Evolutionary conservation across 2,888 invertebrate species (phyloP).

Genomic region (Drosophila cracens): DNA sequence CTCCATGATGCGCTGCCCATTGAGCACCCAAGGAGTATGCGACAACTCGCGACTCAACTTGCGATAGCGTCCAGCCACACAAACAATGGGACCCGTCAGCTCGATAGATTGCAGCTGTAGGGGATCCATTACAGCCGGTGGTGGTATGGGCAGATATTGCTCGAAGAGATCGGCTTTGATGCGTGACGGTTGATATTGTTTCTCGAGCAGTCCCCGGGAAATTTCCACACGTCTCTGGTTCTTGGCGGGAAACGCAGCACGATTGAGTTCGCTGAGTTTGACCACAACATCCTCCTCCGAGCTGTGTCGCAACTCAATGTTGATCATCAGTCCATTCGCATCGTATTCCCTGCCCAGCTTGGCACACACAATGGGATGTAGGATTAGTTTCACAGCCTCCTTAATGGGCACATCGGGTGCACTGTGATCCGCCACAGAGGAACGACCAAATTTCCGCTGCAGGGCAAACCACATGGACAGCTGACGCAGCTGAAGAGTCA

Average conservation of each 20-base stretch:
- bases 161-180: conserved; percentile 86
- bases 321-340: conserved; percentile 85
- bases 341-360: conserved; percentile 87
- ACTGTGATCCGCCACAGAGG: conserved; percentile 82
- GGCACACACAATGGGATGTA: conserved; percentile 87
- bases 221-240: conserved; percentile 84
- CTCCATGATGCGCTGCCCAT: conserved; percentile 91
- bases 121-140: conserved; percentile 83
- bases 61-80: conserved; percentile 88
- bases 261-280: conserved; percentile 82
- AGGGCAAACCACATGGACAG: conserved; percentile 88
- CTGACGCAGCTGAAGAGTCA: conserved; percentile 88
- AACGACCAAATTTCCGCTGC: conserved; percentile 86
- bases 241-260: conserved; percentile 70
- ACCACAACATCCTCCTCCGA: conserved; percentile 87
- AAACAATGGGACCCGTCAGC: conserved; percentile 82
- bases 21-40: conserved; percentile 92
- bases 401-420: conserved; percentile 87
- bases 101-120: conserved; percentile 74
- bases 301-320: conserved; percentile 85
- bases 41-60: conserved; percentile 93
- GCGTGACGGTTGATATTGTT: conserved; percentile 86
- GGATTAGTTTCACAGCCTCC: conserved; percentile 92
- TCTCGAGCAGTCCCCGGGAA: conserved; percentile 89
- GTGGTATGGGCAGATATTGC: conserved; percentile 86